Evolutionary conservation across 35 echinoderm and acorn worm genomes (phyloP).

Genomic region (Eucidaris tribuloides): DNA sequence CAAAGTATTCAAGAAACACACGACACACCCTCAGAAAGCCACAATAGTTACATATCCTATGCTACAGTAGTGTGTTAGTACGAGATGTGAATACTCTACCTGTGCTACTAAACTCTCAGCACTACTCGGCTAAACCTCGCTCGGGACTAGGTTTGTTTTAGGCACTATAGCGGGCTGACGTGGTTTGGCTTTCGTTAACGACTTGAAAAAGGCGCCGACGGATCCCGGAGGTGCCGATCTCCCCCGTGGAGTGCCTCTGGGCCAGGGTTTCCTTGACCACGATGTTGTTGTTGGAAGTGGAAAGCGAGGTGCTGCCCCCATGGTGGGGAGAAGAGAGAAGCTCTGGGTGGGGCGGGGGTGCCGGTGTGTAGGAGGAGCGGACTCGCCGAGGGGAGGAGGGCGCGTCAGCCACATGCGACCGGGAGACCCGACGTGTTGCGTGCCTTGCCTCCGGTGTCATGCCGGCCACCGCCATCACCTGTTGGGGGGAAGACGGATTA

Average conservation of each 20-base stretch:
- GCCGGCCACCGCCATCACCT: slow-evolving; percentile 99
- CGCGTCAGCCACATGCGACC: slow-evolving; percentile 77
- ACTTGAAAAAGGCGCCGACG: slow-evolving; percentile 92
- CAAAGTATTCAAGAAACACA: too few relatives aligned
- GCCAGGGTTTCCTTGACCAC: slow-evolving; percentile 66
- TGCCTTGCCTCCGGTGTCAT: slow-evolving; percentile 81
- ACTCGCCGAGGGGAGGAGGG: slow-evolving; percentile 73
- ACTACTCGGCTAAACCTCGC: slow-evolving; percentile 68
- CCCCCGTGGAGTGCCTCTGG: slow-evolving; percentile 76
- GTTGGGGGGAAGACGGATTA: slow-evolving; percentile 27
- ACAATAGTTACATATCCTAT: too few relatives aligned
- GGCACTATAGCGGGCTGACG: slow-evolving; percentile 27
- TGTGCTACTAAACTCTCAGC: slow-evolving; percentile 95
- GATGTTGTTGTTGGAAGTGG: slow-evolving; percentile 43
- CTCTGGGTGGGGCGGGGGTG: slow-evolving; percentile 37
- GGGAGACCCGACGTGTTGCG: slow-evolving; percentile 43
- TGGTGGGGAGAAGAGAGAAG: slow-evolving; percentile 40
- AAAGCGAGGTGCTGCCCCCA: slow-evolving; percentile 4
- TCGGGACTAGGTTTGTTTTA: slow-evolving; percentile 26
- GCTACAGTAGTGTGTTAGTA: too few relatives aligned
- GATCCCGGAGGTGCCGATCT: slow-evolving; percentile 77
- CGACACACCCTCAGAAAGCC: too few relatives aligned
- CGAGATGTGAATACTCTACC: slow-evolving; percentile 73
- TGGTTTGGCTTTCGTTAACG: slow-evolving; percentile 68
- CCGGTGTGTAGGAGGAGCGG: slow-evolving; percentile 62